A percentile compares a stretch with the other conserved stretches of the same genome.
phyloP scores from a whole-genome alignment of 2,888 invertebrate genomes.

The Cheilosia vernalis region DNA sequence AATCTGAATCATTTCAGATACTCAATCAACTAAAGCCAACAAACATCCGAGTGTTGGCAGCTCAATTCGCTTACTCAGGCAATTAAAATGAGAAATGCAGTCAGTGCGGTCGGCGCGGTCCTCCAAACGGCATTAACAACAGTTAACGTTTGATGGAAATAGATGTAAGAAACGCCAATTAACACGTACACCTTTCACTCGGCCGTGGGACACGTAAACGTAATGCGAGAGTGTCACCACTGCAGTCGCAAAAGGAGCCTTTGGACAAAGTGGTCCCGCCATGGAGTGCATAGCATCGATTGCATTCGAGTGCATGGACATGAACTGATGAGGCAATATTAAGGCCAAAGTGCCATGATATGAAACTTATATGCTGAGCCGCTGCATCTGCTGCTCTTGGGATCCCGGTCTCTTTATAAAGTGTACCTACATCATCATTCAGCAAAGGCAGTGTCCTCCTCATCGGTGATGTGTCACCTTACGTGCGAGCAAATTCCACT shows the following conservation, averaged over 20 bases:
- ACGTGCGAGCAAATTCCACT: conserved; percentile 62
- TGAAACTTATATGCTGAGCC: conserved; percentile 28
- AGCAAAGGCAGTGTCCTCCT: conserved; percentile 34
- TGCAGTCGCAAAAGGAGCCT: conserved; percentile 56
- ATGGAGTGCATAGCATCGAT: conserved; percentile 58
- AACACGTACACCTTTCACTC: conserved; percentile 72
- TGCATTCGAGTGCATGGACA: conserved; percentile 62
- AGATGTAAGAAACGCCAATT: conserved; percentile 68
- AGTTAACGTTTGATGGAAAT: conserved; percentile 68
- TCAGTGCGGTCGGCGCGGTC: conserved; percentile 44
- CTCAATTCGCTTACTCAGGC: conserved; percentile 58
- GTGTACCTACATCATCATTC: conserved; percentile 58
- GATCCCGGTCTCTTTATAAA: background rate
- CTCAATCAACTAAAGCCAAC: conserved; percentile 36
- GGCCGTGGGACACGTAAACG: conserved; percentile 39
- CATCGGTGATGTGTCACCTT: conserved; percentile 60
- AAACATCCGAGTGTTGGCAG: conserved; percentile 49
- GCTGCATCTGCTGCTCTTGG: conserved; percentile 16
- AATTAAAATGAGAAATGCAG: conserved; percentile 70
- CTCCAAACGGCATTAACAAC: conserved; percentile 60
- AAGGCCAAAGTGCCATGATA: conserved; percentile 57
- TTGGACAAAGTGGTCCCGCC: conserved; percentile 64
- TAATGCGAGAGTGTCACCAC: conserved; percentile 47
- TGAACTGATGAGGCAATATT: conserved; percentile 69
- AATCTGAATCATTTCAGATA: conserved; percentile 42